Base-by-base conservation (phyloP, 2,888 invertebrate genomes). In the Euclidia mi region DNA sequence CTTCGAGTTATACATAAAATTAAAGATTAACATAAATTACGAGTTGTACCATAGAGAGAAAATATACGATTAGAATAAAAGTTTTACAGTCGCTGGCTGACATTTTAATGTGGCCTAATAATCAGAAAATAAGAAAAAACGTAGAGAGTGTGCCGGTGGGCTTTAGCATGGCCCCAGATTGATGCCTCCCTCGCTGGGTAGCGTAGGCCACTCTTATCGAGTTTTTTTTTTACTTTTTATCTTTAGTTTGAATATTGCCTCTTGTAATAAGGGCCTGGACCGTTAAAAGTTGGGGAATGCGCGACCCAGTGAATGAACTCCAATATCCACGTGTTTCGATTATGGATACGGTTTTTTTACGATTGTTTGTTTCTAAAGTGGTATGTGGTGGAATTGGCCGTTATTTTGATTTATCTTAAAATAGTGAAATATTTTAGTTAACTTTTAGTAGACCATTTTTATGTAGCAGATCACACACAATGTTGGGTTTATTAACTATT, bases 71-170 rank as follows among this genome's bases (percentile, higher is more conserved):
- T 3, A 51, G 15, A 32, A 53, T 17, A 55, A 81, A 82, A 84
- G 80, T 89, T 92, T 89, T 65, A 79, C 59, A 76, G 56, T 50
- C 86, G 43, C 82, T 84, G 90, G 38, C 84, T 81, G 83, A 91
- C 84, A 88, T 91, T 92, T 92, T 92, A 93, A 93, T 92, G 92
- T 92, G 88, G 89, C 85, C 90, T 93, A 93, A 93, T 93, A 94
- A 93, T 90, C 88, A 85, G 87, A 88, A 90, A 88, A 76, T 84
- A 81, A 85, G 85, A 71, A 89, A 91, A 92, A 90, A 88, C 48
- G 73, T 65, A 65, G 73, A 76, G 75, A 85, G 85, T 87, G 85
- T 82, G 88, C 87, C 89, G 90, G 90, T 91, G 91, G 91, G 91
- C 92, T 94, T 92, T 89, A 91, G 91, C 92, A 89, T 85, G 84